These are phyloP conservation scores for Chionoecetes opilio DNA, from an alignment of 1,140 invertebrate genomes.

Conservation along the genomic window DNA sequence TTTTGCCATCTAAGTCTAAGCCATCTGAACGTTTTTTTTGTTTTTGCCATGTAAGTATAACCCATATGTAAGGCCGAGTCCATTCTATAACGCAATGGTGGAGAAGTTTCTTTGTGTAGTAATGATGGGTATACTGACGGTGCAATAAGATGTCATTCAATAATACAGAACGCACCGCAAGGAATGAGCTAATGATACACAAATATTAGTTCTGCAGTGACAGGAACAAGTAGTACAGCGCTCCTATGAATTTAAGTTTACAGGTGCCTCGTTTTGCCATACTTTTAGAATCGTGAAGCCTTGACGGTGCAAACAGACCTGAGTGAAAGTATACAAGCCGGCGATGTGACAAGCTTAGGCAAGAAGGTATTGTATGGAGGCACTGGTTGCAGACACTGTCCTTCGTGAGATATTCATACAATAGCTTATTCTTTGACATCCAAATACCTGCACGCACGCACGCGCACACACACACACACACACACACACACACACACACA, in stretches of 20 bases:
- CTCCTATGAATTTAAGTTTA: background rate
- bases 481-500: no score
- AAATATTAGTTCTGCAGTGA: background rate
- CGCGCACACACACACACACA: no score
- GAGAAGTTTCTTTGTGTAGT: no score
- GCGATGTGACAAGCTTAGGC: background rate
- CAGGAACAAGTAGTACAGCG: background rate
- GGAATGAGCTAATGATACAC: no score
- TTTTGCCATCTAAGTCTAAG: no score
- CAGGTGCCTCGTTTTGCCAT: background rate
- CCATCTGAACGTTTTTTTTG: no score
- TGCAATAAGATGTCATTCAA: no score
- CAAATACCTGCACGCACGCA: background rate
- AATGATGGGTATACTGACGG: no score
- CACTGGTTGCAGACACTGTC: background rate
- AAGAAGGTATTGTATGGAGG: background rate
- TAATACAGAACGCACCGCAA: no score
- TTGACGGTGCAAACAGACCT: slow-evolving; percentile 15
- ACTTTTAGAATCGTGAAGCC: background rate
- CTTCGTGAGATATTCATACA: background rate
- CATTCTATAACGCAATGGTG: no score
- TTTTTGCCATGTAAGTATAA: no score
- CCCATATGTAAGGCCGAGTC: no score
- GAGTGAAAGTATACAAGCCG: background rate
- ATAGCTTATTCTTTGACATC: background rate